Evolutionary conservation across 2,797 vertebrate species (phyloP), one percentile per base, ranked within the genome.

Genomic region (Propithecus deckenii): DNA sequence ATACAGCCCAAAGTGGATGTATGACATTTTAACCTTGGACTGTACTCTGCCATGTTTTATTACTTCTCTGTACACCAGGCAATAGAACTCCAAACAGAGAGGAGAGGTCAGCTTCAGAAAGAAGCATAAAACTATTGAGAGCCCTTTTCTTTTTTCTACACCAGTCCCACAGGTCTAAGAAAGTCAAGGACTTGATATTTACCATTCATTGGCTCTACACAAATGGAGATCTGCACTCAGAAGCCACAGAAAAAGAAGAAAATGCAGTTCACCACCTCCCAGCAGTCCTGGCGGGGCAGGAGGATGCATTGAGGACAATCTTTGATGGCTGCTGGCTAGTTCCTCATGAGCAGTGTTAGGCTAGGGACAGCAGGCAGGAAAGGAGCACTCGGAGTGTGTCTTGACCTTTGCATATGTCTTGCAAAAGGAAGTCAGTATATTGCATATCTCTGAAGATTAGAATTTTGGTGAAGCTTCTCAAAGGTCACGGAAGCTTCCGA

Each of bases 151-250:
- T 97, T 98, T 98, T 96, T 95, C 93, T 95, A 94, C 41, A 97
- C 48, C 0, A 76, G 95, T 97, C 86, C 91, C 97, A 78, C 75
- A 97, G 95, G 85, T 96, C 96, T 97, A 94, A 94, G 97, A 95
- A 94, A 98, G 97, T 96, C 96, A 98, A 97, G 90, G 75, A 67
- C 80, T 97, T 98, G 98, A 98, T 98, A 98, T 98, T 98, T 98
- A 96, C 96, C 94, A 97, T 97, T 98, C 96, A 96, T 96, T 96
- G 97, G 93, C 97, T 98, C 97, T 96, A 91, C 90, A 98, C 97
- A 98, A 97, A 97, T 96, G 80, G 89, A 96, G 83, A 98, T 96
- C 71, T 94, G 84, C 78, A 55, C 96, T 97, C 96, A 97, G 97
- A 98, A 97, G 94, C 95, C 97, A 93, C 69, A 96, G 96, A 96